Evolutionary conservation across 1,140 invertebrate species (phyloP), one percentile per base, ranked within the genome.

Genomic region (Drosophila yakuba): DNA sequence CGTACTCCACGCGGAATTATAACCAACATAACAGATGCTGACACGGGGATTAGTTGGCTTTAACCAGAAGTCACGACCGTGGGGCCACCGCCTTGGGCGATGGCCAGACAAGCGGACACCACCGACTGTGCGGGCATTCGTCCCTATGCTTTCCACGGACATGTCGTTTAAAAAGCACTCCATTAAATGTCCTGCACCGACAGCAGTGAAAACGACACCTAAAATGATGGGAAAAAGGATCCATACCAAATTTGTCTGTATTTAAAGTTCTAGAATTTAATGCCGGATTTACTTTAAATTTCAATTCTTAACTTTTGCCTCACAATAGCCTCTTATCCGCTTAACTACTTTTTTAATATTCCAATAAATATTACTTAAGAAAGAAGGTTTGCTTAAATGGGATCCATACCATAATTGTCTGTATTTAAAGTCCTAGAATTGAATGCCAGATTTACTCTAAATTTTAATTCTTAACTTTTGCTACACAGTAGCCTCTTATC

Each of bases 11-110:
- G 51, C 44, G 20, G 62, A 51, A 36, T 59, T 74, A 61, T 69
- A 62, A 35, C 51, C 36, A 68, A 77, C 63, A 56, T 43, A 69
- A 77, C 74, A 73, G 69, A 68, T 74, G 68, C 74, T 63, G 82
- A 60, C 82, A 74, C 74, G 54, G 79, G 83, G 83, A 86, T 86
- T 86, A 86, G 83, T 54, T 54, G 69, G 83, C 67, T 76, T 88
- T 75, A 79, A 60, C 20, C 54, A 74, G 15, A 38, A 35, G 20
- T 28, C 62, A 32, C 50, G 6, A 55, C 17, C 68, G 45, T 39
- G 12, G 28, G 36, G 12, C 7, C 63, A 38, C 57, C 57, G 17
- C 4, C 5, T 28, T 15, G 15, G 20, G 20, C 20, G 20, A 5
- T 3, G 1, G n/a, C 38, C n/a, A 35, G 50, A 38, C 43, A 17